Conservation (phyloP, 2,113 vertebrate genomes). For the Bubo blakistoni region DNA sequence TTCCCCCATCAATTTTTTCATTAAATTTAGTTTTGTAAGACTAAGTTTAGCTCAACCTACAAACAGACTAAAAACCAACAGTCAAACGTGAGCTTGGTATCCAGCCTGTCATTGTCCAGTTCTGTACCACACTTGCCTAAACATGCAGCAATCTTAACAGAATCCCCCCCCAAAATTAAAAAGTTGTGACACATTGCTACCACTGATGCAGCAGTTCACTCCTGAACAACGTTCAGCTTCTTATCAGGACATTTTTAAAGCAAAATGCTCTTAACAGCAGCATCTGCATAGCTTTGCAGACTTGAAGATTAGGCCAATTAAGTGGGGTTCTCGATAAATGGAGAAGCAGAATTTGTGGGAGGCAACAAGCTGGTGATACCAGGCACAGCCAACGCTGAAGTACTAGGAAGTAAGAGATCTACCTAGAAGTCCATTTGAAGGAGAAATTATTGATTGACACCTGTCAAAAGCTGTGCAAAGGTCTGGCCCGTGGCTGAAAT, state of each 20-base stretch:
- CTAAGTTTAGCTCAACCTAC: neutral
- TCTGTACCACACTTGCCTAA: neutral
- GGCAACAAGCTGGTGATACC: neutral
- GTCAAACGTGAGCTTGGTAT: neutral
- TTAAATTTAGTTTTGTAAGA: neutral
- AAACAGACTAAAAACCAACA: neutral
- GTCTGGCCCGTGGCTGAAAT: rapidly evolving
- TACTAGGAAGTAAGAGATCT: neutral
- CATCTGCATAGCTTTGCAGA: neutral
- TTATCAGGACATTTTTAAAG: neutral
- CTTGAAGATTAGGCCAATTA: neutral
- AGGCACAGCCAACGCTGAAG: neutral
- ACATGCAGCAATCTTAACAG: neutral
- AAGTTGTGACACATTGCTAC: rapidly evolving
- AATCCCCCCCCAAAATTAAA: neutral
- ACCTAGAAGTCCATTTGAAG: rapidly evolving
- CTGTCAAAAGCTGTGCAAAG: neutral
- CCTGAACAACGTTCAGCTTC: rapidly evolving
- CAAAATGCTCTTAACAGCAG: rapidly evolving
- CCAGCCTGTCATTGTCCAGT: neutral
- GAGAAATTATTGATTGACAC: too few relatives aligned
- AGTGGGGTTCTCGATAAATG: neutral
- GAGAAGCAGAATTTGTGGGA: neutral
- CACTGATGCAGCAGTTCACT: neutral
- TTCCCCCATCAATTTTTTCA: neutral